Conservation (phyloP, 2,888 invertebrate genomes). For the Penaeus monodon region DNA sequence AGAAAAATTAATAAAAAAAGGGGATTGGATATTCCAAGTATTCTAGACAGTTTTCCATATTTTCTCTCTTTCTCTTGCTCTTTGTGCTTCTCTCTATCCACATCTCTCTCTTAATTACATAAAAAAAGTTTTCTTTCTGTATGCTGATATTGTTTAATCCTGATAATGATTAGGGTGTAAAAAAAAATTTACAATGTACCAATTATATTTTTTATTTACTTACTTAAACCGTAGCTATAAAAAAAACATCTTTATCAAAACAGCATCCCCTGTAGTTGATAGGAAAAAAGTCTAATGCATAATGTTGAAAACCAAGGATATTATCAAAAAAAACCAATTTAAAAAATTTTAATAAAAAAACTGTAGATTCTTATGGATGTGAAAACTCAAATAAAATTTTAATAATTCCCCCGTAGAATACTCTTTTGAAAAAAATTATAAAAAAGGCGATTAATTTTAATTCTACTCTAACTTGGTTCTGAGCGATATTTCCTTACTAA, state of each 20-base stretch:
- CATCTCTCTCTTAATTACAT: not conserved
- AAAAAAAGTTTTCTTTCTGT: not conserved
- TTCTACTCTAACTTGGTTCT: not conserved
- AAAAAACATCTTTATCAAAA: slow-evolving; percentile 21
- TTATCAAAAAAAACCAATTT: not conserved
- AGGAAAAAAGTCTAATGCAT: not conserved
- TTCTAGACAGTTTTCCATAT: too few species aligned
- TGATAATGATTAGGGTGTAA: not conserved
- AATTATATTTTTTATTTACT: slow-evolving; percentile 25
- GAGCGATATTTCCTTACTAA: too few species aligned
- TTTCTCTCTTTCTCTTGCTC: too few species aligned
- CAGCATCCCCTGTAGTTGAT: slow-evolving; percentile 14
- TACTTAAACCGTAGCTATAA: slow-evolving; percentile 27
- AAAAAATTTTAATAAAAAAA: not conserved
- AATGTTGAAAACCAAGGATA: too few species aligned
- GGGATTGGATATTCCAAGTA: too few species aligned
- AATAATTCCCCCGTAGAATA: too few species aligned
- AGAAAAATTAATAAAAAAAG: too few species aligned
- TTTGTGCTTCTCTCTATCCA: too few species aligned
- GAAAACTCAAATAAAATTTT: too few species aligned
- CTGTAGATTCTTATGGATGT: not conserved
- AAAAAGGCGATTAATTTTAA: not conserved
- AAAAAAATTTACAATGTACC: slow-evolving; percentile 10
- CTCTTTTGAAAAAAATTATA: not conserved
- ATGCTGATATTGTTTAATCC: not conserved